These are phyloP conservation scores for Esperia sulphurella DNA, from an alignment of 2,888 invertebrate species.

Conservation along the genomic window DNA sequence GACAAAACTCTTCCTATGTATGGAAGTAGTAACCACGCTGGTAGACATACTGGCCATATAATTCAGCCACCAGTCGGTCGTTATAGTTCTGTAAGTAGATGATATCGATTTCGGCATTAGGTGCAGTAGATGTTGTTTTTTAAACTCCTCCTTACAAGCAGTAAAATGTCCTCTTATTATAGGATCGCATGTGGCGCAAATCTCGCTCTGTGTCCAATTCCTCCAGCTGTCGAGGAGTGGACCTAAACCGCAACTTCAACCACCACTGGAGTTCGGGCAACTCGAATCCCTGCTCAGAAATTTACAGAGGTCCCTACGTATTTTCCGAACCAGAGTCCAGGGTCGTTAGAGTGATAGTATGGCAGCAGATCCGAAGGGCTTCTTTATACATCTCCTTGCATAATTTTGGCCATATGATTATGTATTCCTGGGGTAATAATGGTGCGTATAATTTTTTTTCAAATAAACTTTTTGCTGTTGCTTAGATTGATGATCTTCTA, in stretches of 20 bases:
- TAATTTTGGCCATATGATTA: constrained; percentile 84
- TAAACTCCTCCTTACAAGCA: not conserved
- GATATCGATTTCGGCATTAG: not conserved
- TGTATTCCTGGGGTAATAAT: constrained; percentile 86
- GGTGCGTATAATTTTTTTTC: constrained; percentile 34
- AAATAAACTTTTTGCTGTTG: too few relatives aligned
- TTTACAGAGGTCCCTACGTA: constrained; percentile 80
- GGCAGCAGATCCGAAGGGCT: constrained; percentile 66
- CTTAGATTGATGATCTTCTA: too few relatives aligned
- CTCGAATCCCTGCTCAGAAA: constrained; percentile 78
- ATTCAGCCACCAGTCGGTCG: too few relatives aligned
- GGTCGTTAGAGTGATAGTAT: constrained; percentile 78
- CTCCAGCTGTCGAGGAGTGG: constrained; percentile 82
- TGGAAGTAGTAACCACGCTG: too few relatives aligned
- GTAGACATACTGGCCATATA: too few relatives aligned
- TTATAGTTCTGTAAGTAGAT: too few relatives aligned
- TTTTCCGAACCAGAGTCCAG: constrained; percentile 85
- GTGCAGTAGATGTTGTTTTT: not conserved
- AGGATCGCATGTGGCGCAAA: constrained; percentile 86
- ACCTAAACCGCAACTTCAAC: constrained; percentile 88
- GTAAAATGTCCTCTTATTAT: constrained; percentile 6
- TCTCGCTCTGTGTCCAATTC: constrained; percentile 76
- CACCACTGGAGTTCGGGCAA: constrained; percentile 82
- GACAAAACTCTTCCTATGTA: too few relatives aligned
- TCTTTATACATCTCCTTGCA: constrained; percentile 87